These are phyloP conservation scores for Piprites chloris DNA, from an alignment of 2,113 vertebrate species.

Conservation along the genomic window DNA sequence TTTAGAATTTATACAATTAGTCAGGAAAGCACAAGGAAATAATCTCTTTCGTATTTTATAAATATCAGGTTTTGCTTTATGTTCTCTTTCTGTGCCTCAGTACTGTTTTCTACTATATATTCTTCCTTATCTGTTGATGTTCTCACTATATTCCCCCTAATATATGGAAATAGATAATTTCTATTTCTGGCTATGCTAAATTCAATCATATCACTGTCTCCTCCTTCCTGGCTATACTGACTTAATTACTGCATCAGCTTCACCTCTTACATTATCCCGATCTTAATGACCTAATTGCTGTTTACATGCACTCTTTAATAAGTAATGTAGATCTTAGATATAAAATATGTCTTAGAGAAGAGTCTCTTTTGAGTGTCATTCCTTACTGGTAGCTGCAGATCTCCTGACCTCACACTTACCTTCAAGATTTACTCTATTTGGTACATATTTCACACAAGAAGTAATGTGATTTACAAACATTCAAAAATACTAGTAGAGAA, in stretches of 20 bases:
- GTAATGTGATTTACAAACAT: neutral
- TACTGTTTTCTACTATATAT: neutral
- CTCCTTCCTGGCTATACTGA: neutral
- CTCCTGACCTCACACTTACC: neutral
- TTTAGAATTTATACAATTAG: neutral
- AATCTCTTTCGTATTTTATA: neutral
- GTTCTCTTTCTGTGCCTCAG: neutral
- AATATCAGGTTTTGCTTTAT: neutral
- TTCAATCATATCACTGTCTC: neutral
- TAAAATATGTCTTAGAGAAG: neutral
- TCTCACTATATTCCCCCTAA: neutral
- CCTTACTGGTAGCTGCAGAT: neutral
- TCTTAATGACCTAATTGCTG: neutral
- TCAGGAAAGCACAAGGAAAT: neutral
- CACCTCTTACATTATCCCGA: neutral
- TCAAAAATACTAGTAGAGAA: neutral
- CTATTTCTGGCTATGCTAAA: neutral
- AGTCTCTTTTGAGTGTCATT: neutral
- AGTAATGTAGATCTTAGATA: neutral
- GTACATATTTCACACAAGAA: neutral
- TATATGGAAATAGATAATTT: neutral
- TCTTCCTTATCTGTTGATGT: neutral
- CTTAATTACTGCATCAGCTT: neutral
- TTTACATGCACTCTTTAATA: accelerated
- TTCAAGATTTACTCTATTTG: neutral